Evolutionary conservation across 2,888 invertebrate species (phyloP).

Genomic region (Hypsopygia costalis): DNA sequence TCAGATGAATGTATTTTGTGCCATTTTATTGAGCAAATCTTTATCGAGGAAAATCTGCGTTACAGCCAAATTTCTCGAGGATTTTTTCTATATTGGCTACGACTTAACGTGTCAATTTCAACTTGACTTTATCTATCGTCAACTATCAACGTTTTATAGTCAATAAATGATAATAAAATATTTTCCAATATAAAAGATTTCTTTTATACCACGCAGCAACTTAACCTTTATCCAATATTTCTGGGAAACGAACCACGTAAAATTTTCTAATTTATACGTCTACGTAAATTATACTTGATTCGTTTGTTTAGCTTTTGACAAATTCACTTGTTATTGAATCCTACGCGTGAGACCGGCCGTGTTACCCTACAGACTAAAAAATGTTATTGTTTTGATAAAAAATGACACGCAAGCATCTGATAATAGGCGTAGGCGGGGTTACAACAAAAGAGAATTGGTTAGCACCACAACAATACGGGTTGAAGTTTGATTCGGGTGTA

Average conservation of each 20-base stretch:
- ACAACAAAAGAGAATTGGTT: slow-evolving; percentile 74
- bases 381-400: slow-evolving; percentile 78
- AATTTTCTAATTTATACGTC: slow-evolving; percentile 43
- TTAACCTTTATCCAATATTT: not conserved
- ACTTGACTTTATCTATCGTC: too few relatives aligned
- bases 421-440: slow-evolving; percentile 73
- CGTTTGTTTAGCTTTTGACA: slow-evolving; percentile 55
- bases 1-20: too few relatives aligned
- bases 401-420: slow-evolving; percentile 77
- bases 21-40: too few relatives aligned
- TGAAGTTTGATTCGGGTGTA: slow-evolving; percentile 70
- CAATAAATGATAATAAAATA: too few relatives aligned
- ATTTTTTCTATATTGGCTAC: too few relatives aligned
- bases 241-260: slow-evolving; percentile 4
- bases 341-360: slow-evolving; percentile 46
- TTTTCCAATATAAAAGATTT: too few relatives aligned
- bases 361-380: slow-evolving; percentile 54
- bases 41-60: too few relatives aligned
- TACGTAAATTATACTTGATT: slow-evolving; percentile 52
- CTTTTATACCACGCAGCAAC: too few relatives aligned
- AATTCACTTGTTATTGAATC: slow-evolving; percentile 47
- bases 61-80: too few relatives aligned
- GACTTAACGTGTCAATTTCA: too few relatives aligned
- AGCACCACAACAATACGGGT: slow-evolving; percentile 63
- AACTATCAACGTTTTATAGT: too few relatives aligned